phyloP scores from a whole-genome alignment of 1,140 invertebrate genomes.

The Orussus abietinus region DNA sequence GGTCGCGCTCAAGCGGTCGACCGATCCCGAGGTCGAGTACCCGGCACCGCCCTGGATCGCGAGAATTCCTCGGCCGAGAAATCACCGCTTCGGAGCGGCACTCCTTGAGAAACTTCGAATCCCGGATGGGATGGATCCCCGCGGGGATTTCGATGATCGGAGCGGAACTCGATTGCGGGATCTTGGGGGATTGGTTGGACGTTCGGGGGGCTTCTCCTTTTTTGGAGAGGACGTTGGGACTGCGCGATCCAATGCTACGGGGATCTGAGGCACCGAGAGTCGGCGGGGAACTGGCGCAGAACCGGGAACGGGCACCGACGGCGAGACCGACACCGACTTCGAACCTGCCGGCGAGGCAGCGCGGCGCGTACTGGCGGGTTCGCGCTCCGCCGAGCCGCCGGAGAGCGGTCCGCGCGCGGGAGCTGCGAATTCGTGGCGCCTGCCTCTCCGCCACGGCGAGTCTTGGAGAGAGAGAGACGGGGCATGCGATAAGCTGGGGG shows the following conservation, averaged over 20 bases:
- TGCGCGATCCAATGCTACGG: not conserved
- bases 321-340: conserved; percentile 1
- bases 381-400: conserved; percentile 15
- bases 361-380: conserved; percentile 43
- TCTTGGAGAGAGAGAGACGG: not conserved
- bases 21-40: too few species aligned
- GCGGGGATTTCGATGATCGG: not conserved
- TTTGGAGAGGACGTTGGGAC: not conserved
- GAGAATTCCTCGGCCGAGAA: conserved; percentile 4
- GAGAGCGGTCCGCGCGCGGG: conserved; percentile 1
- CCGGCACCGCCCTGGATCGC: conserved; percentile 21
- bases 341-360: conserved; percentile 43
- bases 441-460: conserved; percentile 14
- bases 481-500: too few species aligned
- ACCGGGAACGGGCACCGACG: not conserved
- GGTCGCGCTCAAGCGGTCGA: too few species aligned
- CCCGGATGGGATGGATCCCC: not conserved
- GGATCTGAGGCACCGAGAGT: not conserved
- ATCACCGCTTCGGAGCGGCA: conserved; percentile 2
- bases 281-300: conserved; percentile 6
- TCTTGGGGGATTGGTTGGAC: not conserved
- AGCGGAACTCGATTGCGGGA: not conserved
- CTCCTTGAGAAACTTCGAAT: not conserved
- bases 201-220: not conserved
- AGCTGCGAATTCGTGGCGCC: conserved; percentile 32